Base-by-base conservation (phyloP, 1,140 invertebrate genomes). In the Hyposmocoma kahamanoa region DNA sequence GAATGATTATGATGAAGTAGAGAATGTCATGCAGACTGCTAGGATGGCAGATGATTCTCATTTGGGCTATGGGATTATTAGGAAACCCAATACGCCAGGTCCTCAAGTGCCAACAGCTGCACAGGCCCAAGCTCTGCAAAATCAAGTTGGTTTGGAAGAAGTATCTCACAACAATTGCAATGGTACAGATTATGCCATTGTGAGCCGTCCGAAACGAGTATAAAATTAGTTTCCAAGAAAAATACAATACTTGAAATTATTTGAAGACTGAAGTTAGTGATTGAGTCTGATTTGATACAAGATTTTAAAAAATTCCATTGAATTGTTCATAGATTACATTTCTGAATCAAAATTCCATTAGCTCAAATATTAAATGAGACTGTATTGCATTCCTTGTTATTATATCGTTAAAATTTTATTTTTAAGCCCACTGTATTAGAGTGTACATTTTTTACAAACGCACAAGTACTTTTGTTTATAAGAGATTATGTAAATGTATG, bases 181-280 rank as follows among this genome's bases (percentile, higher is more conserved):
- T 81, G 90, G 93, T 44, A 90, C 90, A 42, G 91, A 93, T 66
- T 95, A 94, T 84, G 93, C 93, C 36, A 90, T 94, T 62, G 90
- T 95, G 32, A 93, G 92, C 61, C 94, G 94, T 74, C 90, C 93
- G 76, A 94, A 94, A 89, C 88, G 90, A 83, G 92, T 94, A 74
- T 93, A 87, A 88, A 17, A n/a, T 36, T 5, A 13, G 15, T 36
- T 36, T 17, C 11, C 11, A 32, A 36, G 32, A 36, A 15, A 17
- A 42, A 50, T 42, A 45, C 56, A 41, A 55, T 45, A 20, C 42
- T n/a, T n/a, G n/a, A 44, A 24, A 56, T 53, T 52, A 44, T 34
- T 54, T 61, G 55, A 72, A 80, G 77, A 81, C 80, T 84, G 80
- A 80, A 71, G 56, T 62, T 13, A n/a, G 62, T 53, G 34, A 57